Conservation (phyloP, 2,888 invertebrate species). For the Girardia tigrina region DNA sequence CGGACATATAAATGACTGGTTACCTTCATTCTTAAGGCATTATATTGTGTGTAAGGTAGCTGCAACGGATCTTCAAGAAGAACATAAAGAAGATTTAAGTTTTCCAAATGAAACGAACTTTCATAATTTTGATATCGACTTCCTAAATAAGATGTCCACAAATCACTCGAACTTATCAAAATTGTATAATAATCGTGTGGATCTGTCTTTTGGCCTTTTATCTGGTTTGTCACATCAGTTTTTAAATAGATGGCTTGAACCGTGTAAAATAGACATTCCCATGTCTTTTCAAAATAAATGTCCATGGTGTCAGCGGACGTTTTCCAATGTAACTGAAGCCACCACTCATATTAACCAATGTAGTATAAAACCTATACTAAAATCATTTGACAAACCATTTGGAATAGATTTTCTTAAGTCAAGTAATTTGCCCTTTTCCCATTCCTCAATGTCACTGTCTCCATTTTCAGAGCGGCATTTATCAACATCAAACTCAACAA, state of each 20-base stretch:
- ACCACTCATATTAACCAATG: constrained; percentile 8
- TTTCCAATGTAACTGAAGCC: not conserved
- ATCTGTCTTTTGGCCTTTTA: not conserved
- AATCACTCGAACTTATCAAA: not conserved
- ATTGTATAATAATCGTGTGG: not conserved
- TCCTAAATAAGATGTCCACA: not conserved
- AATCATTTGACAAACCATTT: constrained; percentile 14
- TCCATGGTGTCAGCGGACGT: not conserved
- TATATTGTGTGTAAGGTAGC: constrained; percentile 24
- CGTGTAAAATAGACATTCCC: not conserved
- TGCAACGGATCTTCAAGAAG: constrained; percentile 29
- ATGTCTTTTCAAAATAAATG: constrained; percentile 18
- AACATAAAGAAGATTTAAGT: not conserved
- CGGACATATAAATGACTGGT: not conserved
- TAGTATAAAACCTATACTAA: not conserved
- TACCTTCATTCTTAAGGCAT: constrained; percentile 18
- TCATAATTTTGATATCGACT: not conserved
- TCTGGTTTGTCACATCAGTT: constrained; percentile 7
- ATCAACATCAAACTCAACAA: not conserved
- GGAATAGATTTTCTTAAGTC: not conserved
- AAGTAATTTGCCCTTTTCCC: not conserved
- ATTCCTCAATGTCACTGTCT: not conserved
- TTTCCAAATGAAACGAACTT: constrained; percentile 16
- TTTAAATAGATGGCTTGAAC: not conserved
- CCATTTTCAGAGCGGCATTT: not conserved